Base-by-base conservation (phyloP, 1,140 invertebrate genomes). In the Cepaea nemoralis region DNA sequence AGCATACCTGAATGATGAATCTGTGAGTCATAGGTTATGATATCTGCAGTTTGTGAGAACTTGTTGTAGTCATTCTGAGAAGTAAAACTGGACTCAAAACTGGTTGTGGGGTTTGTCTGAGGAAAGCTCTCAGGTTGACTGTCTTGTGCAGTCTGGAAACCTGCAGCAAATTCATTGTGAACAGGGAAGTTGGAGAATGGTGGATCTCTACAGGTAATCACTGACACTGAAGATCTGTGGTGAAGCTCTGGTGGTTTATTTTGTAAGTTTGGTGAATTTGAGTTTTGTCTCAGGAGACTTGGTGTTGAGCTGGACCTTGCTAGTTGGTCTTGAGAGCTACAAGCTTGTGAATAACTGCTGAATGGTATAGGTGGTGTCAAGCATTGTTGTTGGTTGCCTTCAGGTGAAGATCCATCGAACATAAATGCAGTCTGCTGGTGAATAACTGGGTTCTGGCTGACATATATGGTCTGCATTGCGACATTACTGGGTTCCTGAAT, bases 191-290 rank as follows among this genome's bases (percentile, higher is more conserved):
- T 63, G 19, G 75, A 37, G 33, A 77, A 39, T 0, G 59, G 22
- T 2, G 63, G 75, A 24, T 77, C 33, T 27, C 48, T 35, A 42
- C 16, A 77, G 6, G 12, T 24, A 24, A 42, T n/a, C 3, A 63
- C 27, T 33, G 75, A 55, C 24, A 77, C 31, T 37, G 75, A 74
- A 27, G 71, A 48, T 12, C 40, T 42, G 12, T 74, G 71, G n/a
- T 5, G 6, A 1, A 24, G 14, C 27, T 40, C 69, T 22, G 39
- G 69, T 24, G 5, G 69, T 31, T 40, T 35, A 19, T 31, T 70
- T 8, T 39, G 35, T 24, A 70, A 22, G 31, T 45, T 48, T 33
- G 71, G 39, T 33, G 71, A 42, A 45, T 74, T 24, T 1, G 71
- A 42, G 22, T 50, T 42, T 42, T 42, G 42, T 33, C 71, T 74